Evolutionary conservation across 2,113 vertebrate genomes (phyloP).

Genomic region (Epinephelus moara): DNA sequence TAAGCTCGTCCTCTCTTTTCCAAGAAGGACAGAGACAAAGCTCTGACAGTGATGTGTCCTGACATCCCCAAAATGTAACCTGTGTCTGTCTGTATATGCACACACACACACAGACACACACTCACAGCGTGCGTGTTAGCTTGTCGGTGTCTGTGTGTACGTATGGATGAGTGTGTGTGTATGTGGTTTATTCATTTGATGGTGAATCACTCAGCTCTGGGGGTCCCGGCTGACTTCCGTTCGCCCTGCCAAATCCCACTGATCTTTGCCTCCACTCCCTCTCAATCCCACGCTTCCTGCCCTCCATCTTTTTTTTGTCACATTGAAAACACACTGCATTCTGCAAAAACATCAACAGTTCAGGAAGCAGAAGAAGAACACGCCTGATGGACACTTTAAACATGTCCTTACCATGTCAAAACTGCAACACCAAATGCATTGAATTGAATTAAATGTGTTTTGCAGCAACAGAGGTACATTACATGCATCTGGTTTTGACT

Average conservation of each 20-base stretch:
- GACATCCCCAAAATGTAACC: constrained; percentile 52
- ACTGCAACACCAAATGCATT: not conserved
- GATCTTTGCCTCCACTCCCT: constrained; percentile 55
- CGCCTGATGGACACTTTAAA: not conserved
- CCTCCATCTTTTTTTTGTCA: constrained; percentile 28
- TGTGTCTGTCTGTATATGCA: constrained; percentile 35
- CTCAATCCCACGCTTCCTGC: constrained; percentile 39
- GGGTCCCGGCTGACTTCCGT: constrained; percentile 66
- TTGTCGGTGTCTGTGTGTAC: not conserved
- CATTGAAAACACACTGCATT: constrained; percentile 25
- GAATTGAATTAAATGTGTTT: not conserved
- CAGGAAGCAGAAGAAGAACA: constrained; percentile 15
- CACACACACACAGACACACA: constrained; percentile 4
- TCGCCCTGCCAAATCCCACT: constrained; percentile 66
- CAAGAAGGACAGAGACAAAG: constrained; percentile 21
- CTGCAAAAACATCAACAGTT: constrained; percentile 21
- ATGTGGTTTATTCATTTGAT: constrained; percentile 58
- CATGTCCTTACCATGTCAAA: not conserved
- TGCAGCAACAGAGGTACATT: not conserved
- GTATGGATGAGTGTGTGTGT: constrained; percentile 2
- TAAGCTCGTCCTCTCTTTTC: constrained; percentile 32
- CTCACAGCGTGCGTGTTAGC: not conserved
- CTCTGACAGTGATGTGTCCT: constrained; percentile 60
- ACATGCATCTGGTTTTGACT: not conserved
- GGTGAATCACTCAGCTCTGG: constrained; percentile 72